Percentiles rank a stretch among this genome's conserved stretches.
phyloP scores from a whole-genome alignment of 2,888 invertebrate species.

The Phania funesta region DNA sequence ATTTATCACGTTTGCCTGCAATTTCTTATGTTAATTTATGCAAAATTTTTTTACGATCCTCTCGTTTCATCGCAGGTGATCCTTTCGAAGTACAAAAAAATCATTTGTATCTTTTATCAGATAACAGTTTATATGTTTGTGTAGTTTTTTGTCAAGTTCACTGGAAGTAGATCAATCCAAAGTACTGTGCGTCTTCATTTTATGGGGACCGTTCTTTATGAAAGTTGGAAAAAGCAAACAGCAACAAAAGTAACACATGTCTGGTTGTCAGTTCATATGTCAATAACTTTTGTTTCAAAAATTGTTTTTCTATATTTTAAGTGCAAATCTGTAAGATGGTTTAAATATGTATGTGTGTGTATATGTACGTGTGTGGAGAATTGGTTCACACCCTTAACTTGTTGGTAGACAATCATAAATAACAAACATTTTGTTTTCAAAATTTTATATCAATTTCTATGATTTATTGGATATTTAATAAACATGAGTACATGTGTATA shows the following conservation, averaged over 20 bases:
- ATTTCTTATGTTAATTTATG: too few species aligned
- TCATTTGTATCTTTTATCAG: too few species aligned
- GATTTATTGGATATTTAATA: conserved; percentile 50
- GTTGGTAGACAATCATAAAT: conserved; percentile 48
- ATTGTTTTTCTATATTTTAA: conserved; percentile 2
- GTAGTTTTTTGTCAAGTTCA: too few species aligned
- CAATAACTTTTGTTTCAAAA: conserved; percentile 51
- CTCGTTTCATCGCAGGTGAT: too few species aligned
- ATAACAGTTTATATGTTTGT: too few species aligned
- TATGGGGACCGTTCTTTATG: background rate
- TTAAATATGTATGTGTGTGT: background rate
- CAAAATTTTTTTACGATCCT: too few species aligned
- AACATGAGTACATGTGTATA: background rate
- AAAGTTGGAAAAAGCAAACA: conserved; percentile 2
- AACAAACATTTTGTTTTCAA: conserved; percentile 46
- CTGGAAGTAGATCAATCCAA: too few species aligned
- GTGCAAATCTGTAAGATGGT: background rate
- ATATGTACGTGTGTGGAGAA: background rate
- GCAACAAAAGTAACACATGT: conserved; percentile 47
- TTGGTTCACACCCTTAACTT: conserved; percentile 15
- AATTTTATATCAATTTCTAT: conserved; percentile 47
- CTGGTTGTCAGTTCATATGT: conserved; percentile 58
- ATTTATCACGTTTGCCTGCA: too few species aligned
- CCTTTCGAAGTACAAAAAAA: too few species aligned
- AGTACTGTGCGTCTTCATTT: too few species aligned